phyloP scores from a whole-genome alignment of 2,797 vertebrate genomes.

The Myripristis murdjan region DNA sequence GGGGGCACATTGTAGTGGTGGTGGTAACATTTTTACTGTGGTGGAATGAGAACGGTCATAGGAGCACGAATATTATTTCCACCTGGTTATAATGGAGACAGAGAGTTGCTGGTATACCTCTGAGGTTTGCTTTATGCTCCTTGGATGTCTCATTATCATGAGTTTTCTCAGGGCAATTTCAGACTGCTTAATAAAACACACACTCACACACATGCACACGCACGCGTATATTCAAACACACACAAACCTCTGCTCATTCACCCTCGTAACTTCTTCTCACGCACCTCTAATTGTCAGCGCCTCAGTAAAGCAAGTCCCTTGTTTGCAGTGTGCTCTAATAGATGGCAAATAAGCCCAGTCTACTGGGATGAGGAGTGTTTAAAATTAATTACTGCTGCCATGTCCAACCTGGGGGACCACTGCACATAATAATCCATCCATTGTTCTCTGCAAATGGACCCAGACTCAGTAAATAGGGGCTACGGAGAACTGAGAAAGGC shows the following conservation, averaged over 20 bases:
- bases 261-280: constrained; percentile 76
- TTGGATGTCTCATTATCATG: constrained; percentile 70
- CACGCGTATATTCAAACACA: too few species aligned
- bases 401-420: constrained; percentile 80
- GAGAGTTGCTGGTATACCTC: constrained; percentile 60
- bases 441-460: constrained; percentile 91
- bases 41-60: constrained; percentile 45
- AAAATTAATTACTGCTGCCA: constrained; percentile 79
- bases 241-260: constrained; percentile 41
- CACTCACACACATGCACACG: constrained; percentile 52
- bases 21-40: constrained; percentile 51
- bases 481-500: constrained; percentile 64
- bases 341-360: constrained; percentile 60
- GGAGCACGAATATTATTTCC: constrained; percentile 70
- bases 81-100: constrained; percentile 59
- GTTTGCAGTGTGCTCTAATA: constrained; percentile 54
- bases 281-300: constrained; percentile 65
- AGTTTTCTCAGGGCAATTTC: constrained; percentile 76
- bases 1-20: constrained; percentile 43
- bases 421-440: constrained; percentile 87
- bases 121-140: constrained; percentile 63
- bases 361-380: constrained; percentile 78
- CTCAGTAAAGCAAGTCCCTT: constrained; percentile 52
- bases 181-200: constrained; percentile 70
- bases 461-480: constrained; percentile 86